Conservation (phyloP, 2,113 vertebrate species). For the Campylorhamphus procurvoides region DNA sequence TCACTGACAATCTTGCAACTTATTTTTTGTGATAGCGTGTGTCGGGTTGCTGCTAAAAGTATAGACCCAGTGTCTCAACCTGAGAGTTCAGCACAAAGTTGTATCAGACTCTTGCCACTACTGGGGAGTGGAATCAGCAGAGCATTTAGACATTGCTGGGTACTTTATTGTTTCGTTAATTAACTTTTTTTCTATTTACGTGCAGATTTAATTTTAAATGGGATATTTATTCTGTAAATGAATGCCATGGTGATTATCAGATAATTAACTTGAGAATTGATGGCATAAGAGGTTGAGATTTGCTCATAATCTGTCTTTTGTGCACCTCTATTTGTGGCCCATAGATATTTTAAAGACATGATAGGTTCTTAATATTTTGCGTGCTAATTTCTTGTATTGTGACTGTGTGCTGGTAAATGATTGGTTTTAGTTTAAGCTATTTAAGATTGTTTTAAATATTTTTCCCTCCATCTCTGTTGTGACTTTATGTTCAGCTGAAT, state of each 20-base stretch:
- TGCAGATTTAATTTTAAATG: slow-evolving; percentile 53
- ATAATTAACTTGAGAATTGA: slow-evolving; percentile 64
- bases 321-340: slow-evolving; percentile 44
- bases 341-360: slow-evolving; percentile 18
- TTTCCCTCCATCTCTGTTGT: background rate
- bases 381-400: slow-evolving; percentile 61
- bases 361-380: slow-evolving; percentile 51
- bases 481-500: slow-evolving; percentile 20
- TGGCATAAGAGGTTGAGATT: slow-evolving; percentile 36
- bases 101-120: background rate
- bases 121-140: slow-evolving; percentile 4
- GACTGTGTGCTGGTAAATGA: slow-evolving; percentile 1
- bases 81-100: slow-evolving; percentile 2
- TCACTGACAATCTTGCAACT: background rate
- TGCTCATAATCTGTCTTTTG: slow-evolving; percentile 41
- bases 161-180: slow-evolving; percentile 57
- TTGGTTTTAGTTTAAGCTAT: slow-evolving; percentile 33
- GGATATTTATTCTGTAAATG: slow-evolving; percentile 54
- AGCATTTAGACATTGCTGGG: slow-evolving; percentile 29
- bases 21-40: background rate
- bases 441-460: background rate
- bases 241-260: slow-evolving; percentile 52
- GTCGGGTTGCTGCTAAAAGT: background rate
- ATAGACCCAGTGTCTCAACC: background rate
- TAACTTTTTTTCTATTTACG: slow-evolving; percentile 53